Conservation (phyloP, 2,888 invertebrate species). For the Agrotis segetum region DNA sequence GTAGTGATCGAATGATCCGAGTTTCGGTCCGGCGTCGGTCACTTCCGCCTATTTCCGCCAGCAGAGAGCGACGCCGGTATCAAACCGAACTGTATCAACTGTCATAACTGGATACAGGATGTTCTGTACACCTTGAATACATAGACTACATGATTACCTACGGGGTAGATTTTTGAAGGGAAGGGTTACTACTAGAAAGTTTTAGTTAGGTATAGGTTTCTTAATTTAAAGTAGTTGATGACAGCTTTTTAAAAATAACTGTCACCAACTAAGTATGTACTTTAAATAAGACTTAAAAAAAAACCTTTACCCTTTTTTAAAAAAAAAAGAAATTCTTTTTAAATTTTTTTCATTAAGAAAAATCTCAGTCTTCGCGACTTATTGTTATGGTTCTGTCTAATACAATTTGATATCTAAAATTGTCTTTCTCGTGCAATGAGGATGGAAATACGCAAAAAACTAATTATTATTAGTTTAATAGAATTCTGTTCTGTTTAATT, state of each 20-base stretch:
- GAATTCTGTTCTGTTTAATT: no score
- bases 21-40: slow-evolving; percentile 79
- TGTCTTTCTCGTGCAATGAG: background rate
- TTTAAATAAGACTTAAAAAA: no score
- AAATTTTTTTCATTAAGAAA: no score
- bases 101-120: slow-evolving; percentile 31
- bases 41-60: slow-evolving; percentile 83
- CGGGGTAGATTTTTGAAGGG: background rate
- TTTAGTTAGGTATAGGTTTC: background rate
- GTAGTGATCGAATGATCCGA: slow-evolving; percentile 57
- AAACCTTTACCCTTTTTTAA: no score
- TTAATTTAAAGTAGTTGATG: no score
- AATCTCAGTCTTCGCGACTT: no score
- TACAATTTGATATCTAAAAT: background rate
- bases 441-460: background rate
- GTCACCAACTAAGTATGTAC: no score
- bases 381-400: no score
- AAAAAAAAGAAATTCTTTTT: no score
- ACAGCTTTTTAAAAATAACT: background rate
- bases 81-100: slow-evolving; percentile 41
- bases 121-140: background rate
- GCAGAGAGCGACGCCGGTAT: slow-evolving; percentile 64
- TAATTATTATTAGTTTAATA: background rate
- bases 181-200: background rate
- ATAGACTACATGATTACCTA: background rate